These are phyloP conservation scores for Parochlus steinenii DNA, from an alignment of 2,888 invertebrate species.

Conservation along the genomic window DNA sequence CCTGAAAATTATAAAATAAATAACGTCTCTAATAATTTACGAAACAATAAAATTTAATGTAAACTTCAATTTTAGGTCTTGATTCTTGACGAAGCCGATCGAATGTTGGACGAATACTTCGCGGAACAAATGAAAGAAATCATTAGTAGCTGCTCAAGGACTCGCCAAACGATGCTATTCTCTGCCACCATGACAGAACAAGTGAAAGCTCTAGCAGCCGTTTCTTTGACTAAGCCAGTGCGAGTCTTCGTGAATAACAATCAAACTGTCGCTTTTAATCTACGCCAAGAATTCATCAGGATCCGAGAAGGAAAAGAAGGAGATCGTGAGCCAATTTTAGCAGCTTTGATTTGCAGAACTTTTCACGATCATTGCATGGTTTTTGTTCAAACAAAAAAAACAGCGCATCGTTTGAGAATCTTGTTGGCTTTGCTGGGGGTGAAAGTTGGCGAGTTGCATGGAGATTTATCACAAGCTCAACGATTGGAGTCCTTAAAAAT, in stretches of 20 bases:
- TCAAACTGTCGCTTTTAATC: conserved; percentile 85
- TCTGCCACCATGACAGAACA: conserved; percentile 99
- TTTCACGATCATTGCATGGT: conserved; percentile 86
- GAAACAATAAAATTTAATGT: background rate
- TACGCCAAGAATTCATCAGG: conserved; percentile 90
- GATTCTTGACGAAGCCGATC: conserved; percentile 49
- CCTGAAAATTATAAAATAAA: too few relatives aligned
- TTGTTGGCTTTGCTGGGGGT: conserved; percentile 78
- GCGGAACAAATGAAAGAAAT: conserved; percentile 99
- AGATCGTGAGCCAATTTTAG: conserved; percentile 80
- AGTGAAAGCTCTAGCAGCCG: conserved; percentile 84
- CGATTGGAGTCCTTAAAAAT: conserved; percentile 74
- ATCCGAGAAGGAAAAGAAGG: conserved; percentile 78
- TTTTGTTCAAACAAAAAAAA: conserved; percentile 92
- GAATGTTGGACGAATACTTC: conserved; percentile 97
- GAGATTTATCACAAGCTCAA: conserved; percentile 90
- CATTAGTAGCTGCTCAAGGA: conserved; percentile 76
- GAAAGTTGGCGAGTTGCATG: conserved; percentile 79
- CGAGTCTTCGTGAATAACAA: conserved; percentile 93
- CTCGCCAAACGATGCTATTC: conserved; percentile 90
- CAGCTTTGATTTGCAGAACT: conserved; percentile 68
- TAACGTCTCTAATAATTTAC: background rate
- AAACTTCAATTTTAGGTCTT: conserved; percentile 24
- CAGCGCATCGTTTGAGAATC: conserved; percentile 87
- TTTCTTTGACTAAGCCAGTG: conserved; percentile 83